Evolutionary conservation across 2,888 invertebrate species (phyloP), one percentile per base, ranked within the genome.

Genomic region (Kuschelorhynchus macadamiae): DNA sequence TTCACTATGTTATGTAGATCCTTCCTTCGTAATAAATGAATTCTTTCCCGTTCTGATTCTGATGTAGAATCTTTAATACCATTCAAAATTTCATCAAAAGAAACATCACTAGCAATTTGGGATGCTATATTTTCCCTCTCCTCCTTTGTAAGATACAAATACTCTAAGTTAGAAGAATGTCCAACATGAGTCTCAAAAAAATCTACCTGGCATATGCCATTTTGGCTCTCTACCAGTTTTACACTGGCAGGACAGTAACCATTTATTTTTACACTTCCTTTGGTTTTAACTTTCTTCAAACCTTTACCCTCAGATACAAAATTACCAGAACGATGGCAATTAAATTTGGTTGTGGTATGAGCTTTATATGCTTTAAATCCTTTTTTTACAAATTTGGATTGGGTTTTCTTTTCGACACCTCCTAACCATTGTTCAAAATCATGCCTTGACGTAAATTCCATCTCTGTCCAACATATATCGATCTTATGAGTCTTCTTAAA

Each of bases 21-120:
- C 16, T 44, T 44, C 11, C 11, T 18, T 44, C 16, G 44, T 14
- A 44, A 44, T 44, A 44, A 44, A 44, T 44, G 44, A 44, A 44
- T 44, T 44, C 44, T 44, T 44, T 12, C 44, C 11, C 5, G 16
- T 16, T 44, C 4, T 7, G 11, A 7, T 14, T 44, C 14, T 17
- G 17, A 7, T 3, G 11, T 44, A 11, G 44, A 44, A 44, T 44
- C 16, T 44, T 16, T 44, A 3, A 44, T 16, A 18, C 18, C 11
- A 18, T 44, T 16, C 11, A 44, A 17, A 44, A 44, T 44, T 14
- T 44, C 44, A 16, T 44, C 44, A 44, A 44, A 44, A 2, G 16
- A 16, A 1, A 44, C 18, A 8, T 44, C 5, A 18, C 44, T 18
- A 17, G 18, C 44, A 5, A 44, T 44, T 3, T 44, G 44, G 11